Percentiles rank a stretch among this genome's conserved stretches.
Evolutionary conservation across 2,797 vertebrate species (phyloP).

Genomic region (Pampus argenteus): DNA sequence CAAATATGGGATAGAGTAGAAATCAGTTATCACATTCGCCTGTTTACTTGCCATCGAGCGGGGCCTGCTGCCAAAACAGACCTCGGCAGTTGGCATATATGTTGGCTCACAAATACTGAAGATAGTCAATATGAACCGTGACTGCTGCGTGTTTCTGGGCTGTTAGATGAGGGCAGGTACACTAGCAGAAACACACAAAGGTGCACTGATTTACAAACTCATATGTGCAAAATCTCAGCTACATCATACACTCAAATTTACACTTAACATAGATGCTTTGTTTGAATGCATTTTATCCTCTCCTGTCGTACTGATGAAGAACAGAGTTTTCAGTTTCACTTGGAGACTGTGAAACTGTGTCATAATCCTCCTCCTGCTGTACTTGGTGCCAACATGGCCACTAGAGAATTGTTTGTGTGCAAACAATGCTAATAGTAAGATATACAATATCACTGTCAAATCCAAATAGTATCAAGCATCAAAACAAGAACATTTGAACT

Average conservation of each 20-base stretch:
- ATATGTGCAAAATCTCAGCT: conserved; percentile 16
- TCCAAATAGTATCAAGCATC: no score
- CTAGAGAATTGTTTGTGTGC: neutral
- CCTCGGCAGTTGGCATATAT: conserved; percentile 39
- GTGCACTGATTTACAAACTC: conserved; percentile 2
- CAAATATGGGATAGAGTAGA: conserved; percentile 40
- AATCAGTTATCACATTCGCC: conserved; percentile 54
- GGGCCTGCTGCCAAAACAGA: conserved; percentile 49
- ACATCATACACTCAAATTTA: conserved; percentile 3
- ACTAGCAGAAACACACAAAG: conserved; percentile 28
- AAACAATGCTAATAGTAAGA: conserved; percentile 14
- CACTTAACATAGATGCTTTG: conserved; percentile 2
- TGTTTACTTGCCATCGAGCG: conserved; percentile 48
- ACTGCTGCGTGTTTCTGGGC: conserved; percentile 37
- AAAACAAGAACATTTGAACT: no score
- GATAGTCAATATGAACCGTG: conserved; percentile 14
- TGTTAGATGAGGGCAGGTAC: conserved; percentile 18
- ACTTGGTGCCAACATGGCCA: conserved; percentile 27
- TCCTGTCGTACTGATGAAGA: neutral
- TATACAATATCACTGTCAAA: neutral
- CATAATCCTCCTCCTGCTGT: conserved; percentile 1
- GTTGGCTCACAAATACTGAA: conserved; percentile 14
- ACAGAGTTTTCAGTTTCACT: neutral
- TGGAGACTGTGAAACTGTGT: conserved; percentile 9
- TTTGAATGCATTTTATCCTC: conserved; percentile 5